phyloP scores from a whole-genome alignment of 2,888 invertebrate genomes.

The Hypomecis atomaria region DNA sequence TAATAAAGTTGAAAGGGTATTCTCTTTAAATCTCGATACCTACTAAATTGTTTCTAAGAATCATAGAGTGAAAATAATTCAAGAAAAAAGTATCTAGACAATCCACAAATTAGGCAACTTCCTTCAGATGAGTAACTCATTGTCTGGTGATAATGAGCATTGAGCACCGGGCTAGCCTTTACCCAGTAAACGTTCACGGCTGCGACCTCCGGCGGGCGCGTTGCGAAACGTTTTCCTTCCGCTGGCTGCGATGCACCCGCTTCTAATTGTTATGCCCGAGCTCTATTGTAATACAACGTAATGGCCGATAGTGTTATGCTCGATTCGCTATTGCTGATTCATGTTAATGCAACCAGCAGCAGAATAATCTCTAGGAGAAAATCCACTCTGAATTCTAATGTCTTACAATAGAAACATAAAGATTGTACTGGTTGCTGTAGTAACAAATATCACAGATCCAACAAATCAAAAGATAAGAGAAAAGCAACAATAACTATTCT shows the following conservation, averaged over 20 bases:
- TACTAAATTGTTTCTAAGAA: no score
- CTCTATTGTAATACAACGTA: conserved; percentile 43
- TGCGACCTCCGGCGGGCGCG: conserved; percentile 35
- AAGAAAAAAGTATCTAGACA: neutral
- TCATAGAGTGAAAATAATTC: no score
- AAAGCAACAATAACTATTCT: conserved; percentile 18
- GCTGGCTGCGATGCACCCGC: conserved; percentile 44
- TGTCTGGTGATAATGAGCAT: conserved; percentile 17
- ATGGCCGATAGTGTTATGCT: conserved; percentile 22
- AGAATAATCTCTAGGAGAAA: neutral
- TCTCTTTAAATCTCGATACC: no score
- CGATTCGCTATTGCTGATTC: neutral
- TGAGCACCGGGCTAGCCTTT: conserved; percentile 39
- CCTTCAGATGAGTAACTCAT: conserved; percentile 11
- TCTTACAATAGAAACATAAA: conserved; percentile 3
- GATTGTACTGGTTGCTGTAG: conserved; percentile 10
- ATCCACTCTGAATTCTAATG: neutral
- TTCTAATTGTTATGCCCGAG: conserved; percentile 45
- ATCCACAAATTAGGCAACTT: conserved; percentile 25
- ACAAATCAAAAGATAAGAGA: conserved; percentile 29
- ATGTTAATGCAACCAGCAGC: neutral
- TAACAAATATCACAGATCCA: conserved; percentile 10
- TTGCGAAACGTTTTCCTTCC: conserved; percentile 76
- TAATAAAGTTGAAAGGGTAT: no score
- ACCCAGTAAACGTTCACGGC: conserved; percentile 45